Conservation (phyloP, 2,797 vertebrate species). For the Octomys mimax region DNA sequence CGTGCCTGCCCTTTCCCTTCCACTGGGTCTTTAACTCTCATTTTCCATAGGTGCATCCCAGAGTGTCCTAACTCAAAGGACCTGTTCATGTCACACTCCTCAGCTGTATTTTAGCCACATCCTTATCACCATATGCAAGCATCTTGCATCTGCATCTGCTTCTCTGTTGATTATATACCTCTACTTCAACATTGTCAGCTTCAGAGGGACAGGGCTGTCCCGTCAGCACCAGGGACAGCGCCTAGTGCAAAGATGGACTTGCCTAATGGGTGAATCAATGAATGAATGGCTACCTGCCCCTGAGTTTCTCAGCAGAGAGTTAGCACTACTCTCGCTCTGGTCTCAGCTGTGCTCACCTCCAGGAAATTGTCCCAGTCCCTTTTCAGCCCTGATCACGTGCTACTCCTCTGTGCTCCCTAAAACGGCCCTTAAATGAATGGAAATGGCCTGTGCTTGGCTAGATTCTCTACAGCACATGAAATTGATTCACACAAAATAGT, state of each 20-base stretch:
- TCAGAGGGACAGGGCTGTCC: fast-evolving
- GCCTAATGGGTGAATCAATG: neutral
- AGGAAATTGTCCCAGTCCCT: neutral
- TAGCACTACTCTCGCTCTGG: neutral
- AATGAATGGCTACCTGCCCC: neutral
- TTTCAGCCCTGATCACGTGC: neutral
- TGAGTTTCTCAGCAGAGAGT: neutral
- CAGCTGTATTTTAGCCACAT: neutral
- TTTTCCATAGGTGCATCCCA: neutral
- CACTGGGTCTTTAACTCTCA: neutral
- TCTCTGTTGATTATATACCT: neutral
- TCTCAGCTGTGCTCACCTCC: neutral
- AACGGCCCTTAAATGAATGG: no score
- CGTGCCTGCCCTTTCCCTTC: neutral
- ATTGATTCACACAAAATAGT: neutral
- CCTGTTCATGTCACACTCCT: neutral
- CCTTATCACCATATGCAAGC: neutral
- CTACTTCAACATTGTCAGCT: neutral
- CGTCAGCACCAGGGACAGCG: slow-evolving; percentile 57
- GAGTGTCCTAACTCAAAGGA: neutral
- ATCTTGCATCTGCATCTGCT: neutral
- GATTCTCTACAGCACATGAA: neutral
- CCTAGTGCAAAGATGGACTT: neutral
- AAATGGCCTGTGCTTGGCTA: neutral
- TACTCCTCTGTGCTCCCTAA: neutral